Evolutionary conservation across 2,113 vertebrate species (phyloP).

Genomic region (Festucalex cinctus): DNA sequence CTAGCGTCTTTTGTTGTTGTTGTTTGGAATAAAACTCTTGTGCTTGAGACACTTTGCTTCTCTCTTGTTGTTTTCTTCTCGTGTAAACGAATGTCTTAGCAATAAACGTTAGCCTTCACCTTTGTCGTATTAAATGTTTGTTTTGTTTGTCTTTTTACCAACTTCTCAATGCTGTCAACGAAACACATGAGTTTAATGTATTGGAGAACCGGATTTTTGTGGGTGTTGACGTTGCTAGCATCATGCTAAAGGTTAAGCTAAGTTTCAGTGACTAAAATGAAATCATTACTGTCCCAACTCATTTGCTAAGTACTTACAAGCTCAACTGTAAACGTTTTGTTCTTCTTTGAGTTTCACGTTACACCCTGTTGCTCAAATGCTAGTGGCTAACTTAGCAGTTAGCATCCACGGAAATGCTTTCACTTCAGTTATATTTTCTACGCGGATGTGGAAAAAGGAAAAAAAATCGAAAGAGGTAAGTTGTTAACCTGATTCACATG

Average conservation of each 20-base stretch:
- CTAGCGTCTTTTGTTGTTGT: not conserved
- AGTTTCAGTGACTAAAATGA: too few relatives aligned
- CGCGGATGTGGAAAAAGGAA: too few relatives aligned
- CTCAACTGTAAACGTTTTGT: not conserved
- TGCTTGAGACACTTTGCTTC: not conserved
- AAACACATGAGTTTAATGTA: not conserved
- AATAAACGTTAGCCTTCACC: too few relatives aligned
- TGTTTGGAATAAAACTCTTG: constrained; percentile 6
- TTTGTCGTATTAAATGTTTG: not conserved
- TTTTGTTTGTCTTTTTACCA: not conserved
- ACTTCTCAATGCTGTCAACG: too few relatives aligned
- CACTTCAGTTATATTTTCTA: not conserved
- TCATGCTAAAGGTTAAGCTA: not conserved
- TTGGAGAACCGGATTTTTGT: not conserved
- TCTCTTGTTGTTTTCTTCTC: not conserved
- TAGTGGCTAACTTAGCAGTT: not conserved
- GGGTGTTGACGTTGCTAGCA: not conserved
- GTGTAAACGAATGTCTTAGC: not conserved
- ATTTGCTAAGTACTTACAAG: not conserved
- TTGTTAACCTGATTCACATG: not conserved
- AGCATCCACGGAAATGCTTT: not conserved
- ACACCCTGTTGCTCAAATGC: not conserved
- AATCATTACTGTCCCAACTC: not conserved
- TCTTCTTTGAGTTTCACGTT: not conserved
- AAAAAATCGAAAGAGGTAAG: not conserved